Evolutionary conservation across 2,113 vertebrate species (phyloP).

Genomic region (Uria aalge): DNA sequence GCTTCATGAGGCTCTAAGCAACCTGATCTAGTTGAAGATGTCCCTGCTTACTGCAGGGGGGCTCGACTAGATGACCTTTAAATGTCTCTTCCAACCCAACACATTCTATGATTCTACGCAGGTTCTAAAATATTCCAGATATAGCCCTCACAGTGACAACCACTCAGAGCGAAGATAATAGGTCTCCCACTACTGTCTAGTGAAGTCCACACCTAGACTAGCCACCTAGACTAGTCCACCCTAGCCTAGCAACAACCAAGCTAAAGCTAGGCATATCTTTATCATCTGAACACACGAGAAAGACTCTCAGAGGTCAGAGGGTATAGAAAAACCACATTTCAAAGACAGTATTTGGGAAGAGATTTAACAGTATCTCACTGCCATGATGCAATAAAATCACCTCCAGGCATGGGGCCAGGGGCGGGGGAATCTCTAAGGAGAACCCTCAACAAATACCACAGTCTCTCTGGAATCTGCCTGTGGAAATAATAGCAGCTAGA

Average conservation of each 20-base stretch:
- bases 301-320: background rate
- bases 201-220: background rate
- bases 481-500: background rate
- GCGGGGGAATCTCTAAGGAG: background rate
- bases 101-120: background rate
- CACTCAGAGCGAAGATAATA: background rate
- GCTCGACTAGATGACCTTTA: too few species aligned
- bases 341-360: background rate
- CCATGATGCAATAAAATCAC: background rate
- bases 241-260: background rate
- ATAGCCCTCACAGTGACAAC: background rate
- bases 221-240: too few species aligned
- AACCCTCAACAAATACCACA: background rate
- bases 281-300: background rate
- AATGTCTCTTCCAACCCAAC: too few species aligned
- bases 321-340: background rate
- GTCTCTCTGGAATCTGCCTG: background rate
- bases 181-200: background rate
- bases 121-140: background rate
- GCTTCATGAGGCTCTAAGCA: too few species aligned
- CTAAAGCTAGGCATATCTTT: background rate
- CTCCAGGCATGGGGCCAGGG: accelerated
- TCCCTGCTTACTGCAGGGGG: too few species aligned
- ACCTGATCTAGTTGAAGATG: too few species aligned
- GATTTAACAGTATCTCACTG: background rate